A percentile compares a stretch with the other conserved stretches of the same genome.
Conservation (phyloP, 2,888 invertebrate species). For the Pterostichus madidus region DNA sequence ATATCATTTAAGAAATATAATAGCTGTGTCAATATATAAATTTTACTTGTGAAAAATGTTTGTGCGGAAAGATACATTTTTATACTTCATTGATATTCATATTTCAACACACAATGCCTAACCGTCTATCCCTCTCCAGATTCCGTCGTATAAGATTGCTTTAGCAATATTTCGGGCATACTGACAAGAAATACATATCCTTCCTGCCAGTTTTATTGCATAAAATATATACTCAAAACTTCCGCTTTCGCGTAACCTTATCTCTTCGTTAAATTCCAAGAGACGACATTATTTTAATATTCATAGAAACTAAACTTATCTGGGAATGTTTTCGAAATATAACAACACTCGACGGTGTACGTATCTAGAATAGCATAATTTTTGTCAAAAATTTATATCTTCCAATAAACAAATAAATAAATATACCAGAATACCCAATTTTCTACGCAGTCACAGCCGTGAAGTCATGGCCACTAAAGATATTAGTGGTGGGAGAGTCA, state of each 20-base stretch:
- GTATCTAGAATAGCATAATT: too few relatives aligned
- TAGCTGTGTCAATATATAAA: too few relatives aligned
- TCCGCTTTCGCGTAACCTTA: neutral
- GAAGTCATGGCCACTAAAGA: too few relatives aligned
- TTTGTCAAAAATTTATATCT: too few relatives aligned
- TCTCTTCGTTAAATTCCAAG: neutral
- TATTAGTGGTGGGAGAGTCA: too few relatives aligned
- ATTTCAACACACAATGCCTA: conserved; percentile 5
- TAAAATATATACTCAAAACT: conserved; percentile 10
- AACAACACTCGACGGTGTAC: too few relatives aligned
- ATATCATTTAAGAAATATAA: too few relatives aligned
- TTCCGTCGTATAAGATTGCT: conserved; percentile 4
- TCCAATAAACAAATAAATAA: too few relatives aligned
- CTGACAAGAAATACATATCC: neutral
- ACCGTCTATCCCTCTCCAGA: neutral
- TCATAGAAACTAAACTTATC: neutral
- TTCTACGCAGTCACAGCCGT: too few relatives aligned
- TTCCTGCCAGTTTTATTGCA: neutral
- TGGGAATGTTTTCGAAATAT: too few relatives aligned
- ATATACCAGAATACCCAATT: too few relatives aligned
- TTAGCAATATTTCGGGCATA: neutral
- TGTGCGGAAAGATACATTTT: neutral
- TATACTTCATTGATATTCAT: conserved; percentile 26
- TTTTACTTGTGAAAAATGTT: conserved; percentile 6
- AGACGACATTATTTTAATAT: neutral